phyloP scores from a whole-genome alignment of 2,797 vertebrate species.

The Mallotus villosus region DNA sequence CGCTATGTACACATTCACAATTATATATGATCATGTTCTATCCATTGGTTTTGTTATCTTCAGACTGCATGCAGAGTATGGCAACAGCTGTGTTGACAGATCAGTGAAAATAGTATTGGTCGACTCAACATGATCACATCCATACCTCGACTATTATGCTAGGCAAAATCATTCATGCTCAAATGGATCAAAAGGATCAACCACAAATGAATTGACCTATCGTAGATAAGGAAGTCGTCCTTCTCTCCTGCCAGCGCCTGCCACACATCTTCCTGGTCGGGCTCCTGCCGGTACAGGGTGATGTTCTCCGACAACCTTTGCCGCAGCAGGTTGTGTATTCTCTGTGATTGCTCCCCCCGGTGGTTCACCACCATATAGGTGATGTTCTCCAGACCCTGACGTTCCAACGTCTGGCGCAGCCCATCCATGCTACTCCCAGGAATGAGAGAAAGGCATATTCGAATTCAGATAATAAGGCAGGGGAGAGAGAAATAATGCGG shows the following conservation, averaged over 20 bases:
- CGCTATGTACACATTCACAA: too few relatives aligned
- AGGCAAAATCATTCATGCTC: too few relatives aligned
- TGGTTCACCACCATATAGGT: conserved; percentile 88
- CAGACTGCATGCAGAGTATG: too few relatives aligned
- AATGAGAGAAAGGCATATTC: not conserved
- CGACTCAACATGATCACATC: too few relatives aligned
- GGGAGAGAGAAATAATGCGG: not conserved
- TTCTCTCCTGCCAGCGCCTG: conserved; percentile 81
- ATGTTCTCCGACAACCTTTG: conserved; percentile 78
- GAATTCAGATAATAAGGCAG: not conserved
- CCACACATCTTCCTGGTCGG: conserved; percentile 84
- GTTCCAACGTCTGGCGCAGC: conserved; percentile 83
- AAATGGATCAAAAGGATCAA: too few relatives aligned
- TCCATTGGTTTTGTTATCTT: too few relatives aligned
- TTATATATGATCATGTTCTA: too few relatives aligned
- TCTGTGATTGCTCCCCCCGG: conserved; percentile 73
- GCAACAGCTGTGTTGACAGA: too few relatives aligned
- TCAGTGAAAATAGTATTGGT: too few relatives aligned
- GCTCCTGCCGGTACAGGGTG: conserved; percentile 83
- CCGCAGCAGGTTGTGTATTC: conserved; percentile 73
- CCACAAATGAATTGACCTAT: conserved; percentile 77
- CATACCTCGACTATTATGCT: too few relatives aligned
- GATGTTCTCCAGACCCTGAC: conserved; percentile 80
- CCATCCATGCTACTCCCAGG: conserved; percentile 77
- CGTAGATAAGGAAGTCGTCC: conserved; percentile 92